phyloP scores from a whole-genome alignment of 2,888 invertebrate species.

The Leistus spinibarbis region DNA sequence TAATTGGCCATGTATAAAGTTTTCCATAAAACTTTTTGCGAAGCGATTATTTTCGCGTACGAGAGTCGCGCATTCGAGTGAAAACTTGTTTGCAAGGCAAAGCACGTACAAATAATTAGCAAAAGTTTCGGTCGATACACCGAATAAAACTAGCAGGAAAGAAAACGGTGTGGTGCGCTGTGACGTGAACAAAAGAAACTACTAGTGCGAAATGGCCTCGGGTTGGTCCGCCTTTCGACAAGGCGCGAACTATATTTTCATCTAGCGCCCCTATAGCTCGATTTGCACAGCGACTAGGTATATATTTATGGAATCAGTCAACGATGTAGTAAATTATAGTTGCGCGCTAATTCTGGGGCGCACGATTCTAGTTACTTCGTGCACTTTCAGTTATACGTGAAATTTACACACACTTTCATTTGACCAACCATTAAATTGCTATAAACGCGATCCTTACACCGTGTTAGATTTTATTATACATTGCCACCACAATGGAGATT shows the following conservation, averaged over 20 bases:
- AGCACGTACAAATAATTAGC: slow-evolving; percentile 36
- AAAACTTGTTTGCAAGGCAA: slow-evolving; percentile 25
- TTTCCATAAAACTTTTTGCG: background rate
- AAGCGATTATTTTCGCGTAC: background rate
- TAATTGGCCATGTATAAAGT: background rate
- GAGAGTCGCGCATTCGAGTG: background rate
- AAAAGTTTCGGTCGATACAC: slow-evolving; percentile 15
- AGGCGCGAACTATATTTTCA: background rate
- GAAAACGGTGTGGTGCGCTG: background rate
- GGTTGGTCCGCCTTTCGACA: background rate
- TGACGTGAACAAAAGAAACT: background rate
- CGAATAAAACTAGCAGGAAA: background rate
- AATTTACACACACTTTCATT: background rate
- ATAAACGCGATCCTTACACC: background rate
- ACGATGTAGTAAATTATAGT: background rate
- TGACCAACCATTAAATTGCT: background rate
- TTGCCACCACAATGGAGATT: background rate
- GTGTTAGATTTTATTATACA: background rate
- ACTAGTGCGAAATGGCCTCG: background rate
- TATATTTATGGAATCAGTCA: background rate
- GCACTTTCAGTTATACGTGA: background rate
- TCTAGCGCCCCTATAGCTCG: background rate
- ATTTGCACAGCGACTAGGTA: background rate
- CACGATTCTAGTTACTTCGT: background rate
- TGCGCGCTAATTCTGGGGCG: background rate